A percentile compares a stretch with the other conserved stretches of the same genome.
Evolutionary conservation across 64 coral and sea anemone species (phyloP).

Genomic region (Dendronephthya gigantea): DNA sequence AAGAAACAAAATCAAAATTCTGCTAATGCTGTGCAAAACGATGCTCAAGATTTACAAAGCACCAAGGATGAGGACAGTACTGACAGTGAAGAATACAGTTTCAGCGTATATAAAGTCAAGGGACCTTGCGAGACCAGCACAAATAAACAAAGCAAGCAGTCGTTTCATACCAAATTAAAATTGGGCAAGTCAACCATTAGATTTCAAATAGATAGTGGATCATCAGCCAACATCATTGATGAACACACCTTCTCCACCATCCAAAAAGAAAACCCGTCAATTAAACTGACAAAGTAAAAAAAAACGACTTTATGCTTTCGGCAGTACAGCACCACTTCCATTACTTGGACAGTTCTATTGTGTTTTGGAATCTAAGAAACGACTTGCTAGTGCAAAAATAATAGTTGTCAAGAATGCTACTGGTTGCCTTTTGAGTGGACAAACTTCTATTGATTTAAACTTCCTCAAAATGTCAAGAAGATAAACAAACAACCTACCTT

Average conservation of each 20-base stretch:
- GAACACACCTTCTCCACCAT: neutral
- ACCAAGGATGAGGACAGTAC: neutral
- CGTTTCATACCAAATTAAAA: neutral
- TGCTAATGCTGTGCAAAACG: neutral
- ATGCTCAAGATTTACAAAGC: neutral
- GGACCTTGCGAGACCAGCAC: neutral
- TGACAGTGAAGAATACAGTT: neutral
- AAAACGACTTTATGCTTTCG: neutral
- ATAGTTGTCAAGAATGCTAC: neutral
- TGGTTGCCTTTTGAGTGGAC: neutral
- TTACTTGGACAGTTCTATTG: neutral
- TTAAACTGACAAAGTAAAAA: neutral
- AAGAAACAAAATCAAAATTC: neutral
- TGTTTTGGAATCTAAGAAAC: neutral
- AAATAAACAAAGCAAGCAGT: neutral
- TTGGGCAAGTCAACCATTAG: neutral
- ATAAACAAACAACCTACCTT: neutral
- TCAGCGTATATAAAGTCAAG: neutral
- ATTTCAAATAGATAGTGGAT: conserved; percentile 8
- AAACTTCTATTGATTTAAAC: neutral
- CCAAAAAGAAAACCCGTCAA: neutral
- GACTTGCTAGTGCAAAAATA: neutral
- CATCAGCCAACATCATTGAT: neutral
- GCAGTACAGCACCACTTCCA: neutral
- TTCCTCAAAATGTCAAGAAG: neutral